These are phyloP conservation scores for Diadromus collaris DNA, from an alignment of 2,888 invertebrate species.

Conservation along the genomic window DNA sequence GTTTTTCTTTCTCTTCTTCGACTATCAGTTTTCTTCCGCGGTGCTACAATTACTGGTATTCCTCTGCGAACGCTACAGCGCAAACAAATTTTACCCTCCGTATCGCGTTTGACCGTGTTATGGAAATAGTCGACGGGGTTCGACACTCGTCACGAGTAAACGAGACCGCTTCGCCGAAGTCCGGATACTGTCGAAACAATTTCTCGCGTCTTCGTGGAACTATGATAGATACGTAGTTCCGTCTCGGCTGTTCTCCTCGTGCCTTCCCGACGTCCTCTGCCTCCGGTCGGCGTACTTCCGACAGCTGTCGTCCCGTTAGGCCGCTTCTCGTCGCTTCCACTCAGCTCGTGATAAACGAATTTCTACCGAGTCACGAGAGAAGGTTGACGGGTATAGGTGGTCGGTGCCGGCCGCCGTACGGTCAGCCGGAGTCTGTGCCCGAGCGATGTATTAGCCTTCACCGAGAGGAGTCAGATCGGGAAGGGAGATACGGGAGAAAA, in stretches of 20 bases:
- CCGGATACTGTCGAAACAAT: constrained; percentile 45
- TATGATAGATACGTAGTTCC: constrained; percentile 19
- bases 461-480: constrained; percentile 46
- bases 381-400: constrained; percentile 13
- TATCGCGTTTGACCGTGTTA: constrained; percentile 21
- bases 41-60: background rate
- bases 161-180: constrained; percentile 25
- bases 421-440: constrained; percentile 10
- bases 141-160: constrained; percentile 43
- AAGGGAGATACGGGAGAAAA: constrained; percentile 37
- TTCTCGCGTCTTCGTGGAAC: constrained; percentile 40
- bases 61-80: constrained; percentile 5
- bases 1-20: constrained; percentile 15
- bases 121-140: constrained; percentile 45
- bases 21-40: constrained; percentile 19
- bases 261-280: constrained; percentile 41
- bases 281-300: constrained; percentile 66
- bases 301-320: constrained; percentile 73
- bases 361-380: constrained; percentile 62
- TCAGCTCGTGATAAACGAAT: constrained; percentile 64
- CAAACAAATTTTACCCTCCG: constrained; percentile 28
- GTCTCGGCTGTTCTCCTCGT: constrained; percentile 17
- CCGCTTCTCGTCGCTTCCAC: constrained; percentile 59
- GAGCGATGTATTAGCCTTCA: constrained; percentile 50
- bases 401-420: background rate